phyloP scores from a whole-genome alignment of 2,888 invertebrate species.

The Dicycla oo region DNA sequence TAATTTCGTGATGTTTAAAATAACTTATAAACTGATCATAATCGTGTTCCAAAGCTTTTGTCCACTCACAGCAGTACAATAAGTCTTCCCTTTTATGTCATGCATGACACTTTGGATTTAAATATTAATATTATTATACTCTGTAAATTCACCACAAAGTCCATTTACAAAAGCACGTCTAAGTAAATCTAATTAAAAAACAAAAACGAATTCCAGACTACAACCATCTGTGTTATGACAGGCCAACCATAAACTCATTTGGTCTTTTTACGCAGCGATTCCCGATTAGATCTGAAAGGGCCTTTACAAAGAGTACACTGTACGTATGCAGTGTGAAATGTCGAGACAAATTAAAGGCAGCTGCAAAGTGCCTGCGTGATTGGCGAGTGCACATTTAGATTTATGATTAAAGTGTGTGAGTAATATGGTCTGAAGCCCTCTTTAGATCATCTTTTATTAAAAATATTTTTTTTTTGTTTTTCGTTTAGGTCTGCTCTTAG shows the following conservation, averaged over 20 bases:
- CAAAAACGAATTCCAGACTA: conserved; percentile 15
- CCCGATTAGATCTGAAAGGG: conserved; percentile 64
- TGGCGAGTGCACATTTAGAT: conserved; percentile 84
- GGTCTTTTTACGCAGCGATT: conserved; percentile 65
- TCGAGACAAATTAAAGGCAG: conserved; percentile 86
- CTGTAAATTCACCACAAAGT: not conserved
- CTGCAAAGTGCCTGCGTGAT: conserved; percentile 81
- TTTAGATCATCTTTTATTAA: conserved; percentile 61
- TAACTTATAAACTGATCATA: not conserved
- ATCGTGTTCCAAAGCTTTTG: not conserved
- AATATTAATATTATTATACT: not conserved
- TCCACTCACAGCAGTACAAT: not conserved
- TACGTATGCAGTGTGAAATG: conserved; percentile 77
- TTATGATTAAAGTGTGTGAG: conserved; percentile 76
- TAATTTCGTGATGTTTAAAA: not conserved
- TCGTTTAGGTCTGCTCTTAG: conserved; percentile 13
- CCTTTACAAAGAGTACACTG: conserved; percentile 67
- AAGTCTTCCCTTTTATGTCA: not conserved
- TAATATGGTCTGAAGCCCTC: conserved; percentile 58
- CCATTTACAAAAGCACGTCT: not conserved
- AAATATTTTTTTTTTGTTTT: conserved; percentile 29
- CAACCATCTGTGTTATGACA: conserved; percentile 39
- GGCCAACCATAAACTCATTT: conserved; percentile 44
- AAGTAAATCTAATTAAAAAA: conserved; percentile 24
- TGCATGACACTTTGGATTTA: not conserved